phyloP scores from a whole-genome alignment of 2,888 invertebrate genomes.

The Linyphia triangularis region DNA sequence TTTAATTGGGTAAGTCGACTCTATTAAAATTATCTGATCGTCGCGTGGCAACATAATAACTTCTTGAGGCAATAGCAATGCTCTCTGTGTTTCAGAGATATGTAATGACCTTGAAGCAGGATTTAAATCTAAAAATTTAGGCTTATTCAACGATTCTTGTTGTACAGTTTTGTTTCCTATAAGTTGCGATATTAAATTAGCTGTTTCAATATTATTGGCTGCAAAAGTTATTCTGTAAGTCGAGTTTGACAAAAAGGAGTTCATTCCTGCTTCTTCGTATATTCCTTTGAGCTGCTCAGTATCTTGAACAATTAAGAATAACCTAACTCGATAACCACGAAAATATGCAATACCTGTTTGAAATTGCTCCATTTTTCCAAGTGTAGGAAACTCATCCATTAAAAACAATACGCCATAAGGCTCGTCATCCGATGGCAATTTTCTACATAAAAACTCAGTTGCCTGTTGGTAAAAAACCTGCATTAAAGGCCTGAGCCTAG shows the following conservation, averaged over 20 bases:
- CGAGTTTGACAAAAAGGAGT: constrained; percentile 13
- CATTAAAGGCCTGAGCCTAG: constrained; percentile 16
- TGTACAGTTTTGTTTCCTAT: constrained; percentile 13
- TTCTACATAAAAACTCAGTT: constrained; percentile 2
- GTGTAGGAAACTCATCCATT: constrained; percentile 13
- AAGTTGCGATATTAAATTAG: constrained; percentile 9
- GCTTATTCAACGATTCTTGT: constrained; percentile 12
- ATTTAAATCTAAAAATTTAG: constrained; percentile 12
- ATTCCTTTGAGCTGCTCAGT: constrained; percentile 13
- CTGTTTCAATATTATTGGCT: constrained; percentile 16
- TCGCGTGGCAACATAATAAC: constrained; percentile 11
- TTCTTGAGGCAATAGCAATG: constrained; percentile 16
- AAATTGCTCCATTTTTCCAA: constrained; percentile 16
- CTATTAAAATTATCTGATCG: constrained; percentile 15
- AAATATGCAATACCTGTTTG: constrained; percentile 16
- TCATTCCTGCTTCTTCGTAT: constrained; percentile 13
- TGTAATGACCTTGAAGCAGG: constrained; percentile 5
- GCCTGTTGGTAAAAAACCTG: constrained; percentile 13
- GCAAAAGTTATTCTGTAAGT: constrained; percentile 13
- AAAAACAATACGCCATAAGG: constrained; percentile 16
- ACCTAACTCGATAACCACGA: constrained; percentile 16
- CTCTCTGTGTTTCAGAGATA: constrained; percentile 5
- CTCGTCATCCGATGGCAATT: constrained; percentile 9
- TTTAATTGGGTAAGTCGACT: constrained; percentile 13
- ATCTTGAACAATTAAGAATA: constrained; percentile 12